Conservation (phyloP, 1,140 invertebrate genomes). For the Diabrotica virgifera region DNA sequence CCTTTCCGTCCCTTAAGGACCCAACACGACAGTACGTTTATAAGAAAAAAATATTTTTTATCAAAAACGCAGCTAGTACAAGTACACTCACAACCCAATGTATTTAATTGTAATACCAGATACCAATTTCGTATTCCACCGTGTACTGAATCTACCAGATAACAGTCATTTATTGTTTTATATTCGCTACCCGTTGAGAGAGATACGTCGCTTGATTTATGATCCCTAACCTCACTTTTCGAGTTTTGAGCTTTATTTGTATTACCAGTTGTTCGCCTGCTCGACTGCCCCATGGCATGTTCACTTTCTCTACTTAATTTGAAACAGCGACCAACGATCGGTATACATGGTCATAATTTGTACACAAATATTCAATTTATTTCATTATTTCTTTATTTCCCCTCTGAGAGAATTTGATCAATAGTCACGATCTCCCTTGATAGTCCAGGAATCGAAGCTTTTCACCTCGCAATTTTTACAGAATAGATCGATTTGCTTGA, state of each 20-base stretch:
- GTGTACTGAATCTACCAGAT: background rate
- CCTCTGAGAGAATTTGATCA: too few species aligned
- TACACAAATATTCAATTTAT: background rate
- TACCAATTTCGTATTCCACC: background rate
- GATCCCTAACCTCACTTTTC: constrained; percentile 18
- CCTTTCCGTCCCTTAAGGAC: too few species aligned
- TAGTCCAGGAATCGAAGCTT: too few species aligned
- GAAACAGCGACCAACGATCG: background rate
- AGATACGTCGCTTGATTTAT: constrained; percentile 19
- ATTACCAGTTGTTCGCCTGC: constrained; percentile 11
- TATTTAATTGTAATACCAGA: too few species aligned
- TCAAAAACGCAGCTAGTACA: too few species aligned
- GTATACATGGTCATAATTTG: background rate
- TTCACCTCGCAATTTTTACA: too few species aligned
- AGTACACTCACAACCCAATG: too few species aligned
- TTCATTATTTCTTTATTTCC: background rate
- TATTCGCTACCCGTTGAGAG: constrained; percentile 8
- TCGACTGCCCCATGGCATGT: background rate
- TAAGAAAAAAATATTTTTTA: too few species aligned
- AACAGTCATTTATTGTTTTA: constrained; percentile 17
- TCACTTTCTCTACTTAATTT: background rate
- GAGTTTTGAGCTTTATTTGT: constrained; percentile 18
- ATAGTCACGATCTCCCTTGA: too few species aligned
- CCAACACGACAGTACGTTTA: too few species aligned
- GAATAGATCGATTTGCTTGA: too few species aligned